Conservation (phyloP, 2,888 invertebrate genomes). For the Elegia similella region DNA sequence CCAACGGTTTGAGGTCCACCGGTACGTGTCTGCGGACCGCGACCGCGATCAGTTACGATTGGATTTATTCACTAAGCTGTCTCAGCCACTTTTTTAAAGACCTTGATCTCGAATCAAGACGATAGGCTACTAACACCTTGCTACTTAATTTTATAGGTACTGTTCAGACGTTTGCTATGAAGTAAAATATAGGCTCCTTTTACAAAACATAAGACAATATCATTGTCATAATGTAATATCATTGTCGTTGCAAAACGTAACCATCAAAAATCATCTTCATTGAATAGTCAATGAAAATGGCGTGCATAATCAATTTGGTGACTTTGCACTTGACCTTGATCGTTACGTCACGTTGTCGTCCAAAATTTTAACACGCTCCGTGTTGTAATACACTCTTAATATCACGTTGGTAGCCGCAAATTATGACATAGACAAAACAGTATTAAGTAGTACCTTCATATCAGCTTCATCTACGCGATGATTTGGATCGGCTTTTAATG, state of each 20-base stretch:
- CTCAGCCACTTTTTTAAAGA: conserved; percentile 24
- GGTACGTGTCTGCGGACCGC: conserved; percentile 23
- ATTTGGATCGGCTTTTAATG: conserved; percentile 32
- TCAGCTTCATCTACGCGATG: conserved; percentile 25
- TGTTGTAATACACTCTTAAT: conserved; percentile 28
- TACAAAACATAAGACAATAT: too few relatives aligned
- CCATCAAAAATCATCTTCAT: conserved; percentile 8
- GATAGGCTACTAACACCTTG: conserved; percentile 24
- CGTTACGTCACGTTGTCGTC: conserved; percentile 41
- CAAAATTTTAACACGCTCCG: conserved; percentile 26
- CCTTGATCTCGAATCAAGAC: conserved; percentile 26
- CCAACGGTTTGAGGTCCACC: conserved; percentile 36
- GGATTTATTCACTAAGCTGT: conserved; percentile 37
- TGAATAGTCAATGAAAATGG: conserved; percentile 34
- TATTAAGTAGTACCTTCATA: conserved; percentile 27
- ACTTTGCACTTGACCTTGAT: conserved; percentile 58
- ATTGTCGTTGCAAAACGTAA: conserved; percentile 31
- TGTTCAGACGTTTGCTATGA: neutral
- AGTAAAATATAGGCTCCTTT: too few relatives aligned
- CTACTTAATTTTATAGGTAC: neutral
- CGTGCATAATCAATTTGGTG: conserved; percentile 46
- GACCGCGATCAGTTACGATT: conserved; percentile 27
- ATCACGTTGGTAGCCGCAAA: conserved; percentile 27
- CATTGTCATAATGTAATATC: conserved; percentile 24
- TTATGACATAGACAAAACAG: conserved; percentile 6